Conservation (phyloP, 2,797 vertebrate genomes). For the Syngnathus acus region DNA sequence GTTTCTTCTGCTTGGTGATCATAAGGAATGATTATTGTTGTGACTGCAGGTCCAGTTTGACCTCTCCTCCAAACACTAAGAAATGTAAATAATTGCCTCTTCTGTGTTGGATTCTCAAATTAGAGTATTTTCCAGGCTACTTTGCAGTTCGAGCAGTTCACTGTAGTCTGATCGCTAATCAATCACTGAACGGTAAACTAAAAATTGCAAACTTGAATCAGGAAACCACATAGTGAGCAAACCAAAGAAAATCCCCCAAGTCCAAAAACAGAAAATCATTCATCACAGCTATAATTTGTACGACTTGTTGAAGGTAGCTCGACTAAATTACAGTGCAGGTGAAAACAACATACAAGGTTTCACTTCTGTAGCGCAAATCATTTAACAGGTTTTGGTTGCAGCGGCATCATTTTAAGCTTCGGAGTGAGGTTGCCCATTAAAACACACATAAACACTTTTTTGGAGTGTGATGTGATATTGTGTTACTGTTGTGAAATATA, state of each 20-base stretch:
- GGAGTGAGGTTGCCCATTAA: slow-evolving; percentile 81
- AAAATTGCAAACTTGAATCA: neutral
- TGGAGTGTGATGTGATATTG: slow-evolving; percentile 79
- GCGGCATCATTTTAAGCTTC: slow-evolving; percentile 81
- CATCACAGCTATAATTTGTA: neutral
- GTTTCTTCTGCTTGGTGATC: slow-evolving; percentile 48
- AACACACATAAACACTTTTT: slow-evolving; percentile 86
- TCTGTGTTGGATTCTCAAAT: slow-evolving; percentile 8
- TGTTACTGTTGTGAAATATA: slow-evolving; percentile 84
- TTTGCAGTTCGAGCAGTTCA: neutral
- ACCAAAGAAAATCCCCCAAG: neutral
- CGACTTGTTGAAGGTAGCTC: slow-evolving; percentile 49
- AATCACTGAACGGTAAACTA: neutral
- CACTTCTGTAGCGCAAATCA: slow-evolving; percentile 66
- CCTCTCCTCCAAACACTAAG: slow-evolving; percentile 24
- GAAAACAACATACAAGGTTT: slow-evolving; percentile 54
- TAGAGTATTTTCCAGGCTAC: neutral
- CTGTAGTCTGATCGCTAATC: neutral
- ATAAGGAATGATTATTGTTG: slow-evolving; percentile 65
- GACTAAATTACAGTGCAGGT: slow-evolving; percentile 50
- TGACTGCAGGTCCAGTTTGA: slow-evolving; percentile 37
- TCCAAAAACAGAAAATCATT: neutral
- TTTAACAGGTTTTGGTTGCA: slow-evolving; percentile 60
- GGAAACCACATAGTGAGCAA: neutral
- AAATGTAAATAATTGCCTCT: slow-evolving; percentile 26